Conservation (phyloP, 2,888 invertebrate genomes). For the Tenodera sinensis region DNA sequence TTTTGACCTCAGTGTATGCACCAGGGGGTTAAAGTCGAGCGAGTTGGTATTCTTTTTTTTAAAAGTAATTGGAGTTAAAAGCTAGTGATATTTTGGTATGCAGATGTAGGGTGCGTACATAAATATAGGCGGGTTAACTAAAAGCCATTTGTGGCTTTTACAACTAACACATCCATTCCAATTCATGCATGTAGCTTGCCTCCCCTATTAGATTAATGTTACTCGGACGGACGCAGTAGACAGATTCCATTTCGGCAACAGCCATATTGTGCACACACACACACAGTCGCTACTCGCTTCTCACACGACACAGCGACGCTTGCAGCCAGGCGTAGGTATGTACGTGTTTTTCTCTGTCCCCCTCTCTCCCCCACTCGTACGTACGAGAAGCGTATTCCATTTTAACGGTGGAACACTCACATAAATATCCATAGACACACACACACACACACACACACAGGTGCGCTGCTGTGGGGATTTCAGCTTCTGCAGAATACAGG, state of each 20-base stretch:
- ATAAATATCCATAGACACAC: constrained; percentile 24
- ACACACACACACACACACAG: background rate
- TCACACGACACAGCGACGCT: background rate
- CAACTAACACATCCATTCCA: background rate
- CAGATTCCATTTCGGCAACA: constrained; percentile 29
- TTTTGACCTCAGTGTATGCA: too few species aligned
- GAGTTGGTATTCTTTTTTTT: background rate
- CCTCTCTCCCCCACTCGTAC: too few species aligned
- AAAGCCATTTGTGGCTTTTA: constrained; percentile 8
- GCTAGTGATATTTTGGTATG: background rate
- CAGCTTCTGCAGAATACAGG: background rate
- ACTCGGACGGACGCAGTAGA: constrained; percentile 27
- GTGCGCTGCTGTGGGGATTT: background rate
- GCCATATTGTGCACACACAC: constrained; percentile 5
- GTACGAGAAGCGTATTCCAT: constrained; percentile 12
- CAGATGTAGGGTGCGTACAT: background rate
- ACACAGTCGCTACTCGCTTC: background rate
- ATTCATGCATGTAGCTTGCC: background rate
- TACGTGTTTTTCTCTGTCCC: background rate
- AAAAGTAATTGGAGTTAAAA: background rate
- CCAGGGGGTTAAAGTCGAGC: background rate
- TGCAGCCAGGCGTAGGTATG: background rate
- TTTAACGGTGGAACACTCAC: constrained; percentile 21
- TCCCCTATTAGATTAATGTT: constrained; percentile 27
- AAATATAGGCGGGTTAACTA: background rate